Conservation (phyloP, 1,140 invertebrate genomes). For the Musca domestica region DNA sequence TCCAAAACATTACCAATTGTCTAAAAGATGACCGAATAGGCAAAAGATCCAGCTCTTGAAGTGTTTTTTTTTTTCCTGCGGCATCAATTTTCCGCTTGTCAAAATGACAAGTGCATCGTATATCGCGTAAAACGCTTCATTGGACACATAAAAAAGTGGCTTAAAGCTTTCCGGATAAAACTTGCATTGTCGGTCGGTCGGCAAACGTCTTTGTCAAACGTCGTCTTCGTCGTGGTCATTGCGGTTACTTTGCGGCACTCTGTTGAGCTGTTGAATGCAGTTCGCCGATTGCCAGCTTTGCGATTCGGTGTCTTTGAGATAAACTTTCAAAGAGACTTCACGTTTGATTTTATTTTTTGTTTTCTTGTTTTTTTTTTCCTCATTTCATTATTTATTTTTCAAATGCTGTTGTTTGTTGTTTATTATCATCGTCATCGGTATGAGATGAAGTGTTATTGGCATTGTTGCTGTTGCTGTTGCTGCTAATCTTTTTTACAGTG, state of each 20-base stretch:
- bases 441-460: too few species aligned
- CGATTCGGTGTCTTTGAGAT: background rate
- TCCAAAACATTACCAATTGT: too few species aligned
- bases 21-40: too few species aligned
- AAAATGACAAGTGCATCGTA: slow-evolving; percentile 18
- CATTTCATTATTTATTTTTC: too few species aligned
- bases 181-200: background rate
- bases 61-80: background rate
- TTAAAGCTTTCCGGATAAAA: slow-evolving; percentile 18
- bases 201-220: background rate
- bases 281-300: too few species aligned
- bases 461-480: too few species aligned
- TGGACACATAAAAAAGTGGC: slow-evolving; percentile 13
- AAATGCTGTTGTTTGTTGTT: too few species aligned
- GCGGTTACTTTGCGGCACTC: background rate
- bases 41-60: background rate
- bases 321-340: background rate
- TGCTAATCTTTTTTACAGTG: too few species aligned
- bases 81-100: slow-evolving; percentile 20
- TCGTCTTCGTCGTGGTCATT: background rate
- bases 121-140: background rate
- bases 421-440: too few species aligned
- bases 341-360: background rate
- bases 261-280: too few species aligned
- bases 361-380: too few species aligned